Percentiles rank a stretch among this genome's conserved stretches.
Evolutionary conservation across 2,113 vertebrate genomes (phyloP).

Genomic region (Mustela nigripes): DNA sequence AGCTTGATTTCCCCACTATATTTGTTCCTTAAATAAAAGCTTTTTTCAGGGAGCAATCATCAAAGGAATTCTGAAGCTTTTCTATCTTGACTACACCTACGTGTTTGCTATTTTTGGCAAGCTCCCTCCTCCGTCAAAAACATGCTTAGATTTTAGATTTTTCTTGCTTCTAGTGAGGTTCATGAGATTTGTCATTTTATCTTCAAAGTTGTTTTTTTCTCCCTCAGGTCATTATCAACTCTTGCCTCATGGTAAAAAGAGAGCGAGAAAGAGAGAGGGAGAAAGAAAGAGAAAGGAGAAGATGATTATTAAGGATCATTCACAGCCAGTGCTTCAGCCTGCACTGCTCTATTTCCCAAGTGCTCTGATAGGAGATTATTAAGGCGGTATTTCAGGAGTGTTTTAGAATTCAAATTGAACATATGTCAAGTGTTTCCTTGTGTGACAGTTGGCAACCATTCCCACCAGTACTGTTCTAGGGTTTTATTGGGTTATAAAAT

Average conservation of each 20-base stretch:
- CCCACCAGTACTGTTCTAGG: not conserved
- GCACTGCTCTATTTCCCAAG: not conserved
- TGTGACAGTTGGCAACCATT: slow-evolving; percentile 46
- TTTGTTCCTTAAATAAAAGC: slow-evolving; percentile 78
- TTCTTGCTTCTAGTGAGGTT: slow-evolving; percentile 81
- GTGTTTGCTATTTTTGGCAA: slow-evolving; percentile 84
- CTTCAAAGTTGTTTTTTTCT: slow-evolving; percentile 74
- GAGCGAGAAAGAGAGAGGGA: not conserved
- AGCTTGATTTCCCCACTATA: slow-evolving; percentile 34
- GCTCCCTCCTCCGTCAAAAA: slow-evolving; percentile 80
- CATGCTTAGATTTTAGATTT: slow-evolving; percentile 82
- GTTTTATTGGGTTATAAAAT: slow-evolving; percentile 66
- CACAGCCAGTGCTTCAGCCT: not conserved
- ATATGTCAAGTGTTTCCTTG: slow-evolving; percentile 54
- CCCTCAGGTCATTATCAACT: slow-evolving; percentile 75
- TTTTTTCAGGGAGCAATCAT: slow-evolving; percentile 70
- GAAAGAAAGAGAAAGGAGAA: not conserved
- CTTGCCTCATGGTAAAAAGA: slow-evolving; percentile 56
- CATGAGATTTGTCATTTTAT: slow-evolving; percentile 80
- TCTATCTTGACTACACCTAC: slow-evolving; percentile 86
- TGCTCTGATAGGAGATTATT: slow-evolving; percentile 40
- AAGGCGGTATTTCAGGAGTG: slow-evolving; percentile 60
- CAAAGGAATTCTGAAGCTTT: slow-evolving; percentile 84
- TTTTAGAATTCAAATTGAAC: slow-evolving; percentile 74
- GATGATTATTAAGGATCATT: not conserved